phyloP scores from a whole-genome alignment of 2,113 vertebrate species.

The Malaclemys terrapin region DNA sequence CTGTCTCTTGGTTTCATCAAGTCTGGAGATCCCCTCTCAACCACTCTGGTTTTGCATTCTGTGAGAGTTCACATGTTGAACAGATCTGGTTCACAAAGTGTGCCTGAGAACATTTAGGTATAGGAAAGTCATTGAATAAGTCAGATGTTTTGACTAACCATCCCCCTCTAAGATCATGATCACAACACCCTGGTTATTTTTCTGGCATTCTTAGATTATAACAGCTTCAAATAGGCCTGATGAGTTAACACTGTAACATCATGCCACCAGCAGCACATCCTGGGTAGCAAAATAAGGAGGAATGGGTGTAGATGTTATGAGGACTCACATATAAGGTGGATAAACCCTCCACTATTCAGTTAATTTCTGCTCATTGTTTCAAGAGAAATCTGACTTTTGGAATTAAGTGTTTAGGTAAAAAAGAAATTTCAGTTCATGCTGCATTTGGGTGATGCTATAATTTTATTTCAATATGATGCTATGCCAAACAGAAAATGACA shows the following conservation, averaged over 20 bases:
- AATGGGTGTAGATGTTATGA: background rate
- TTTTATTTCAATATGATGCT: background rate
- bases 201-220: background rate
- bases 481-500: accelerated
- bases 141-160: background rate
- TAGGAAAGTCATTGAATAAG: background rate
- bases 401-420: background rate
- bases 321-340: background rate
- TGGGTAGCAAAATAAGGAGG: background rate
- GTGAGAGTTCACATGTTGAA: background rate
- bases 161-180: background rate
- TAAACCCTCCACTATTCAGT: background rate
- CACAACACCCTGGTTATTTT: background rate
- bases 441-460: background rate
- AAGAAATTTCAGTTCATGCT: background rate
- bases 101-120: background rate
- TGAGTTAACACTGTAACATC: background rate
- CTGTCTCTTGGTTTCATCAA: background rate
- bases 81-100: background rate
- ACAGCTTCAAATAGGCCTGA: background rate
- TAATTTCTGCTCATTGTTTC: background rate
- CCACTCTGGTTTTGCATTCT: background rate
- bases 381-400: background rate
- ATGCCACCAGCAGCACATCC: background rate
- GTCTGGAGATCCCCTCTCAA: background rate